Evolutionary conservation across 2,888 invertebrate genomes (phyloP), one percentile per base, ranked within the genome.

Genomic region (Octonoba sinensis): DNA sequence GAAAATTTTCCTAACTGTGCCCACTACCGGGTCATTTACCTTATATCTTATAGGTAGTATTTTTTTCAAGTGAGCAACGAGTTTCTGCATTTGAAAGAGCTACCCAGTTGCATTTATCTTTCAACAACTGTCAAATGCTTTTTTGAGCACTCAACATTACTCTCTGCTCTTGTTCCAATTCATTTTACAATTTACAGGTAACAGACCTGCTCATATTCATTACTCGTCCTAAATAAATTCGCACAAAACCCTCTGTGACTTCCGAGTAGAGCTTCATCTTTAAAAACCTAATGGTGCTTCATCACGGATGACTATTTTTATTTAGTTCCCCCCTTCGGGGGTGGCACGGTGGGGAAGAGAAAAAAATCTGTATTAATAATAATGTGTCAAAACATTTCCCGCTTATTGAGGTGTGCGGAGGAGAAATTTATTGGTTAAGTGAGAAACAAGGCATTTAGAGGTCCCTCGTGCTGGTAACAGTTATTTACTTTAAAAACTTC

Each of bases 371-470:
- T 54, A 60, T 62, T 73, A 74, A 69, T 81, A 73, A 73, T 73
- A 67, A 60, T 56, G 46, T 81, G 79, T 81, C 79, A 81, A 62
- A 81, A 81, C 79, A 81, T 62, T 64, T 69, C 69, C 60, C 20
- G 27, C 56, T 60, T 64, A 81, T 81, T 73, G 79, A 60, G 56
- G 44, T 65, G 64, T 46, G 69, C 11, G 20, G 36, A 16, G 8
- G 16, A 18, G 47, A 54, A 69, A 73, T 81, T 81, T 81, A 81
- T 69, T 47, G 27, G 62, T n/a, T 46, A 36, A 51, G 57, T 54
- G 67, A 64, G 73, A 36, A 66, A 72, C 72, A 79, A 67, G 57
- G 60, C 67, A 65, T 60, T 66, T 64, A 46, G 54, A 72, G 36
- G 59, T 44, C 36, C 27, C 66, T 24, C 56, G 51, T 49, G 67